Evolutionary conservation across 2,113 vertebrate species (phyloP), one percentile per base, ranked within the genome.

Genomic region (Prochilodus magdalenae): DNA sequence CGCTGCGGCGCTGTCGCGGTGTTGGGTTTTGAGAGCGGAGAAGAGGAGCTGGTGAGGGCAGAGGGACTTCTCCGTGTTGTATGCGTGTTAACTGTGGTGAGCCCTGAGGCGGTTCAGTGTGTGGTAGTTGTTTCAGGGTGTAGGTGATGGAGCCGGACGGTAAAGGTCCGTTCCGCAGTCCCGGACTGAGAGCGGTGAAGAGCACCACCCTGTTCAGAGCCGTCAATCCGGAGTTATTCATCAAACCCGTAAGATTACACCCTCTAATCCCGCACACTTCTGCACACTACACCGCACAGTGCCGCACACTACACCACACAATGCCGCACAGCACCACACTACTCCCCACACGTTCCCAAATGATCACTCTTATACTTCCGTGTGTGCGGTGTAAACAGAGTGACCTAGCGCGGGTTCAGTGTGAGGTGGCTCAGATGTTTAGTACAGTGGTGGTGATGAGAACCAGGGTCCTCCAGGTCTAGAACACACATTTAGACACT

Each of bases 161-260:
- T 86, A 81, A 94, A 92, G 24, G 93, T 73, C 91, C 88, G 0
- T 94, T 82, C 88, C 82, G 75, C 85, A 93, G 81, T 0, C 94
- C 95, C 0, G 97, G 97, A 29, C 90, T 98, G 84, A 95, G 96
- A 77, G 93, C 89, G 0, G 91, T 91, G 0, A 90, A 81, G 67
- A 96, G 96, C n/a, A 98, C 96, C 20, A 94, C 94, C 0, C 90
- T 99, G 22, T 99, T 99, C 92, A 92, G 96, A 75, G 97, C 95
- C 1, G 91, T 99, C 63, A 99, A 99, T 86, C 97, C 98, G 0
- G 98, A 99, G 86, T 96, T 99, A 85, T 99, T 99, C 93, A 97
- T 99, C 77, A 98, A 94, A 91, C 97, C 97, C 27, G 97, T 98
- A 94, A 96, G 96, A 55, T 36, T 1, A 16, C 5, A 29, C 20